Percentiles rank a stretch among this genome's conserved stretches.
Conservation (phyloP, 2,113 vertebrate genomes). For the Limanda limanda region DNA sequence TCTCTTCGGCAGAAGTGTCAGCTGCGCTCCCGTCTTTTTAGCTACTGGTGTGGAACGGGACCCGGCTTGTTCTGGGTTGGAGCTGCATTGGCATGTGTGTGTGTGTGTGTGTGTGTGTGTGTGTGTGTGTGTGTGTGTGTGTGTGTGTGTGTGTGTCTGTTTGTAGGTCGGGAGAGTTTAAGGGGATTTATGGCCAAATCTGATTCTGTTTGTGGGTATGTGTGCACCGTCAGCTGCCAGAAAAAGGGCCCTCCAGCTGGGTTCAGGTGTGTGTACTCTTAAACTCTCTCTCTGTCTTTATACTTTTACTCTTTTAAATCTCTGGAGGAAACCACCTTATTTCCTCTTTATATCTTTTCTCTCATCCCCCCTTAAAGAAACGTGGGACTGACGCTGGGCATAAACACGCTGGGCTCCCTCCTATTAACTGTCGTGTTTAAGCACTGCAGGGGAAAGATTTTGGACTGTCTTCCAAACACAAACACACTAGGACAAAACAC, state of each 20-base stretch:
- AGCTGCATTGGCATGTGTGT: slow-evolving; percentile 33
- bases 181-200: slow-evolving; percentile 7
- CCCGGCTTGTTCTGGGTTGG: slow-evolving; percentile 56
- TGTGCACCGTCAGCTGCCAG: slow-evolving; percentile 52
- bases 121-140: slow-evolving; percentile 19
- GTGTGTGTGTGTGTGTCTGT: slow-evolving; percentile 11
- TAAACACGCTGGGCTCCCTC: slow-evolving; percentile 29
- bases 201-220: slow-evolving; percentile 10
- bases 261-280: slow-evolving; percentile 57
- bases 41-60: slow-evolving; percentile 74
- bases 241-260: slow-evolving; percentile 43
- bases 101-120: slow-evolving; percentile 24
- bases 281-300: slow-evolving; percentile 23
- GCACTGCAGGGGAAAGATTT: slow-evolving; percentile 15
- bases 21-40: slow-evolving; percentile 72
- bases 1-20: slow-evolving; percentile 74
- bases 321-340: neutral
- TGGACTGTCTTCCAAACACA: slow-evolving; percentile 6
- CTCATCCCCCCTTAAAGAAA: slow-evolving; percentile 40
- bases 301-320: neutral
- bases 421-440: slow-evolving; percentile 22
- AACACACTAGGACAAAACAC: neutral
- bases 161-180: neutral
- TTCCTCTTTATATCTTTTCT: neutral
- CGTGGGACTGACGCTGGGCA: slow-evolving; percentile 15